Evolutionary conservation across 2,113 vertebrate genomes (phyloP).

Genomic region (Poecilia latipinna): DNA sequence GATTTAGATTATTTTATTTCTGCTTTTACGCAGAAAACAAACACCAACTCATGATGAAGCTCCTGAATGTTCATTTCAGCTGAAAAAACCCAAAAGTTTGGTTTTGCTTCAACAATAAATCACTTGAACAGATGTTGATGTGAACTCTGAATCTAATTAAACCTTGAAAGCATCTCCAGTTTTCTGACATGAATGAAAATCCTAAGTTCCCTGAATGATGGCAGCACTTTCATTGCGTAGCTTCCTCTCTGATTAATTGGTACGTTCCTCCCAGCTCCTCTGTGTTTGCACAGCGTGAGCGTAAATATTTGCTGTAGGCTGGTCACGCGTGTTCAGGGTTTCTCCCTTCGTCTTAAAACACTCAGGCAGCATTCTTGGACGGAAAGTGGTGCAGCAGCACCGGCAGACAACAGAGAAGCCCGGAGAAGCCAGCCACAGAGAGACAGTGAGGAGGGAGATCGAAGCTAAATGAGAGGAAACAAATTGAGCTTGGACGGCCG

Average conservation of each 20-base stretch:
- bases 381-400: conserved; percentile 71
- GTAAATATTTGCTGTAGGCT: conserved; percentile 28
- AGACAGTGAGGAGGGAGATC: conserved; percentile 2
- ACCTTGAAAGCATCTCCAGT: not conserved
- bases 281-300: conserved; percentile 21
- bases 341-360: conserved; percentile 51
- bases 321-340: conserved; percentile 66
- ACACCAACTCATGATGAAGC: not conserved
- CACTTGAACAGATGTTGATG: not conserved
- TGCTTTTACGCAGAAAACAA: too few relatives aligned
- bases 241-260: conserved; percentile 7
- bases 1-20: too few relatives aligned
- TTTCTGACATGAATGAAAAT: not conserved
- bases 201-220: not conserved
- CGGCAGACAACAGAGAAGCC: conserved; percentile 77
- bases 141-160: too few relatives aligned
- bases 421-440: conserved; percentile 66
- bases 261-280: conserved; percentile 25
- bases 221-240: conserved; percentile 44
- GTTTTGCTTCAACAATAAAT: not conserved
- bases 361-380: conserved; percentile 61
- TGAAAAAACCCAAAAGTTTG: not conserved
- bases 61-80: not conserved
- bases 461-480: not conserved
- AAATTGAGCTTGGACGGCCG: conserved; percentile 7